Conservation (phyloP, 2,888 invertebrate species). For the Xestia c-nigrum region DNA sequence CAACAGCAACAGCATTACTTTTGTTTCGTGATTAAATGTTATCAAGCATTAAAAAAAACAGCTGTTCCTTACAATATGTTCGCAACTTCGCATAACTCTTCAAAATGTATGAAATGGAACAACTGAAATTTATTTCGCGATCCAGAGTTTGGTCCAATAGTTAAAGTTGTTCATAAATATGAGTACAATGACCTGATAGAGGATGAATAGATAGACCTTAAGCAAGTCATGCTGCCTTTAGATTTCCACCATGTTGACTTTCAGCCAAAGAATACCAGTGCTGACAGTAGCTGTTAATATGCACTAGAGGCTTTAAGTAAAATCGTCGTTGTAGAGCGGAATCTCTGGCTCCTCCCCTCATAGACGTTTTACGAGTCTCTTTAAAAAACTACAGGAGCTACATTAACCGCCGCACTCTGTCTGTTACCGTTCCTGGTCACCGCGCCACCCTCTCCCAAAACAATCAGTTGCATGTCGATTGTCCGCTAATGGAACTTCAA, state of each 20-base stretch:
- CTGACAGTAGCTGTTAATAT: neutral
- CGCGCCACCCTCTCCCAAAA: neutral
- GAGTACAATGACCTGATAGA: too few species aligned
- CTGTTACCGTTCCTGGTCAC: neutral
- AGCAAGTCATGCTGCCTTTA: neutral
- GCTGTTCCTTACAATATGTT: too few species aligned
- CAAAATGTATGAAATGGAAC: too few species aligned
- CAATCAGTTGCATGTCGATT: neutral
- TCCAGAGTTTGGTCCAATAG: too few species aligned
- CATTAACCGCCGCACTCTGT: neutral
- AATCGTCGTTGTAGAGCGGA: neutral
- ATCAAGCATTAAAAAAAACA: too few species aligned
- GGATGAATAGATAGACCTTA: too few species aligned
- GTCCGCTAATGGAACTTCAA: too few species aligned
- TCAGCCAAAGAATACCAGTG: neutral
- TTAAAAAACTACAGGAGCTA: neutral
- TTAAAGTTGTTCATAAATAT: too few species aligned
- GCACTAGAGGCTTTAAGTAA: neutral
- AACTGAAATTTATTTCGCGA: too few species aligned
- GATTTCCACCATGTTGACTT: neutral
- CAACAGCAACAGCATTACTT: neutral
- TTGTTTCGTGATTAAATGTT: neutral
- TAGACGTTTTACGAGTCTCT: neutral
- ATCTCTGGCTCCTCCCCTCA: neutral
- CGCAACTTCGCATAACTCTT: too few species aligned